These are phyloP conservation scores for Hypomesus transpacificus DNA, from an alignment of 2,113 vertebrate genomes.

Conservation along the genomic window DNA sequence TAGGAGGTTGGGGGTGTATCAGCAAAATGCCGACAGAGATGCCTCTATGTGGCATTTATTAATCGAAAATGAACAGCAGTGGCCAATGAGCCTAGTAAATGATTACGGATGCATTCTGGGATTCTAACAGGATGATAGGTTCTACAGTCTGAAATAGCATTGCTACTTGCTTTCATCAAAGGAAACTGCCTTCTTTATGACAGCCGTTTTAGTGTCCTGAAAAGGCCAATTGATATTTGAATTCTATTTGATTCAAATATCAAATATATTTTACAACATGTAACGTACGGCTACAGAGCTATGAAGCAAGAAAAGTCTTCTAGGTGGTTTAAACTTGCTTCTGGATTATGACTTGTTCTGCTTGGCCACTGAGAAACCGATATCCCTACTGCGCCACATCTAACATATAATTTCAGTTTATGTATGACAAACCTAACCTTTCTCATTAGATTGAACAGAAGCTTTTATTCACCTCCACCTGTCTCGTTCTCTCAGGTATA, in stretches of 20 bases:
- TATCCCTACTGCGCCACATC: too few species aligned
- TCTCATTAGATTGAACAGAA: too few species aligned
- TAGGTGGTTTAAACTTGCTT: too few species aligned
- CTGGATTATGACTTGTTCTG: too few species aligned
- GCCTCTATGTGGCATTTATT: slow-evolving; percentile 22
- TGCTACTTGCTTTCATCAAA: slow-evolving; percentile 1
- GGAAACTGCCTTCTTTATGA: background rate
- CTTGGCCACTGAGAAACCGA: too few species aligned
- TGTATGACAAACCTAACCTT: background rate
- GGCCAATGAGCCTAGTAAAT: slow-evolving; percentile 13
- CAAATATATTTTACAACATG: too few species aligned
- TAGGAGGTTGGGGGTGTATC: background rate
- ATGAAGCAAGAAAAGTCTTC: too few species aligned
- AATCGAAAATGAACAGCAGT: slow-evolving; percentile 13
- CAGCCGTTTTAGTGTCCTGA: background rate
- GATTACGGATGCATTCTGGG: slow-evolving; percentile 1
- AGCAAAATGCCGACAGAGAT: slow-evolving; percentile 15
- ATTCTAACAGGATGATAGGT: background rate
- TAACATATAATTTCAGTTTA: background rate
- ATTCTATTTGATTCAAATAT: too few species aligned
- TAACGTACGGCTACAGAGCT: too few species aligned
- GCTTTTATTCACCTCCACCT: background rate
- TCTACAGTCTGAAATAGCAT: too few species aligned
- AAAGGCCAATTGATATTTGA: background rate
- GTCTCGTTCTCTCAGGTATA: slow-evolving; percentile 74